Conservation (phyloP, 1,140 invertebrate species). For the Drosophila aff. region DNA sequence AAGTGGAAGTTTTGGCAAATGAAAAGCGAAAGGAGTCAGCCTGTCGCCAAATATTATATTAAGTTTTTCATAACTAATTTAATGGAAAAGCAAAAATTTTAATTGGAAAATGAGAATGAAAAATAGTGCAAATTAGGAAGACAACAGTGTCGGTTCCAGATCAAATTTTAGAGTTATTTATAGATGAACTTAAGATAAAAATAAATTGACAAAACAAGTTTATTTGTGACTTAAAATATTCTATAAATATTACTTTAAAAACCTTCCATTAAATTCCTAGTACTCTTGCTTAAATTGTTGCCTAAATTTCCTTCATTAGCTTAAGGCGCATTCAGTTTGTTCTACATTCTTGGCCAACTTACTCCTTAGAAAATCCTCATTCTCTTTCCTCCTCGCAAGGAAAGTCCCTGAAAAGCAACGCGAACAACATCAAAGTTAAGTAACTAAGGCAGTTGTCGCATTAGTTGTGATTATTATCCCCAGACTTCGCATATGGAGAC, state of each 20-base stretch:
- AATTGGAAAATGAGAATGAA: not conserved
- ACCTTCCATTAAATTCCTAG: not conserved
- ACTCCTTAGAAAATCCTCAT: not conserved
- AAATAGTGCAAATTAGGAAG: not conserved
- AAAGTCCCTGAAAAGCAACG: conserved; percentile 40
- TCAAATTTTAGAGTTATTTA: not conserved
- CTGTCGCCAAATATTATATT: not conserved
- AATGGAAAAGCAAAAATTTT: not conserved
- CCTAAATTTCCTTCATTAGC: conserved; percentile 21
- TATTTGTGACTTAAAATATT: not conserved
- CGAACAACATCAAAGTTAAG: conserved; percentile 43
- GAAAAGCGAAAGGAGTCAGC: conserved; percentile 39
- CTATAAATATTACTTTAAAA: not conserved
- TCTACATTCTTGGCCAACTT: conserved; percentile 20
- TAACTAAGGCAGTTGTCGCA: conserved; percentile 70
- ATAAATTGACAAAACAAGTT: no score
- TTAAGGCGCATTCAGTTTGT: conserved; percentile 24
- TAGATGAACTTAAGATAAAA: no score
- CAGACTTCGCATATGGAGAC: conserved; percentile 52
- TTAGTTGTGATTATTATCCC: conserved; percentile 77
- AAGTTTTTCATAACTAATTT: not conserved
- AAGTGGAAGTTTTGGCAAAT: conserved; percentile 16
- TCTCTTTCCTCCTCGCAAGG: not conserved
- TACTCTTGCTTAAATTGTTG: not conserved
- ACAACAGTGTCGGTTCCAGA: not conserved